phyloP scores from a whole-genome alignment of 2,113 vertebrate genomes.

The Gallinago paraguaiae region DNA sequence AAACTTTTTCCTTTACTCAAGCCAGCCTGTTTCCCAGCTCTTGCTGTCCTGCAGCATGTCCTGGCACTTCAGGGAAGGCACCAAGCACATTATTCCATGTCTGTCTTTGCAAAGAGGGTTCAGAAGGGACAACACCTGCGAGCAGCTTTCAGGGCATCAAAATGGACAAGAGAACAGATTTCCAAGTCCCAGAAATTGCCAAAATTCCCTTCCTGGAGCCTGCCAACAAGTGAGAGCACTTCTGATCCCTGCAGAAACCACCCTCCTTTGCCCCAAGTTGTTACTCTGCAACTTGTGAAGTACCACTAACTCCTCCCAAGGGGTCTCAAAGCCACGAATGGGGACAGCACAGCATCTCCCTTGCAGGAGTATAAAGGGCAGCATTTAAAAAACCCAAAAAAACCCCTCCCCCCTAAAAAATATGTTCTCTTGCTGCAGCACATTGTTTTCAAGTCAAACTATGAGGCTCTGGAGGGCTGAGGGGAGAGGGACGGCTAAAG shows the following conservation, averaged over 20 bases:
- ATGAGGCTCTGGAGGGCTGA: background rate
- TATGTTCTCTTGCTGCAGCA: slow-evolving; percentile 3
- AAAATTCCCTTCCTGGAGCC: background rate
- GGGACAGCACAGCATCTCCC: background rate
- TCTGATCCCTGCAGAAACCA: background rate
- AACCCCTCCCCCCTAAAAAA: background rate
- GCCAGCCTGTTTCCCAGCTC: background rate
- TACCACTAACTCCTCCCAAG: background rate
- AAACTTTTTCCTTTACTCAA: background rate
- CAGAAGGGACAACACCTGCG: background rate
- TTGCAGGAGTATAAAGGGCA: background rate
- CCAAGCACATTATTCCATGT: background rate
- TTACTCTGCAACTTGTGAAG: background rate
- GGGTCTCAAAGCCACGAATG: background rate
- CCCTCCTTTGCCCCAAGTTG: background rate
- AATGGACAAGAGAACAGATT: background rate
- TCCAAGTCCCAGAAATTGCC: background rate
- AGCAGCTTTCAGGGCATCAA: background rate
- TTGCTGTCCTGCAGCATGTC: background rate
- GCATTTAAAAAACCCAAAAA: background rate
- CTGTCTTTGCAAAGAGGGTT: background rate
- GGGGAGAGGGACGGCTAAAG: slow-evolving; percentile 36
- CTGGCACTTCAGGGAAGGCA: background rate
- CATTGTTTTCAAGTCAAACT: slow-evolving; percentile 49
- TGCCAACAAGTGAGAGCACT: background rate